phyloP scores from a whole-genome alignment of 2,797 vertebrate species.

The Rhodeus uyekii region DNA sequence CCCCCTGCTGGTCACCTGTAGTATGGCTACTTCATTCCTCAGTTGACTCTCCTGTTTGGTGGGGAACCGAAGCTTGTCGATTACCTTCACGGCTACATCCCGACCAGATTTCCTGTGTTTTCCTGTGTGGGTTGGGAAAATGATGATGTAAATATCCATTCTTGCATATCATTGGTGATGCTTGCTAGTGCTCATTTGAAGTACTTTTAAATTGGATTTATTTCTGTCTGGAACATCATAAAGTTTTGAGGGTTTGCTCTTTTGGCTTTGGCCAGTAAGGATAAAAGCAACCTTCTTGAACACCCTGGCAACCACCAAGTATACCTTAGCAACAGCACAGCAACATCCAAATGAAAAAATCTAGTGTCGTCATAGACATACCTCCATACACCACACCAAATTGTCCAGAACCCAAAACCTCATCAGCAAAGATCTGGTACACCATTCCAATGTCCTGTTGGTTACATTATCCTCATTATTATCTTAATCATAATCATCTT shows the following conservation, averaged over 20 bases:
- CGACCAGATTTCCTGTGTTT: conserved; percentile 90
- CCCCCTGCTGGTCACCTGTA: conserved; percentile 83
- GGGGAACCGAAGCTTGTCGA: conserved; percentile 91
- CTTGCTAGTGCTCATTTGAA: not conserved
- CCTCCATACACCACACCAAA: conserved; percentile 92
- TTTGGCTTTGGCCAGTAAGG: not conserved
- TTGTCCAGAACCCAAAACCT: conserved; percentile 89
- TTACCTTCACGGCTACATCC: conserved; percentile 92
- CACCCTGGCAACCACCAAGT: not conserved
- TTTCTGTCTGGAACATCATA: not conserved
- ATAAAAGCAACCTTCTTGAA: not conserved
- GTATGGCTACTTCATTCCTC: conserved; percentile 91
- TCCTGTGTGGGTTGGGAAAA: conserved; percentile 67
- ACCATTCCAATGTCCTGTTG: conserved; percentile 87
- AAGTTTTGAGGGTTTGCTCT: not conserved
- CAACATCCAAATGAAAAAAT: not conserved
- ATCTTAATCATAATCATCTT: not conserved
- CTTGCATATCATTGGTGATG: not conserved
- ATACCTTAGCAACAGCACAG: not conserved
- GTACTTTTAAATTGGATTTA: not conserved
- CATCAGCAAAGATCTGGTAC: conserved; percentile 92
- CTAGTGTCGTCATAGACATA: conserved; percentile 53
- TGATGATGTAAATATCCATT: not conserved
- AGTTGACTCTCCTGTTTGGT: conserved; percentile 92
- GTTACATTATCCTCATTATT: conserved; percentile 32